Conservation (phyloP, 2,113 vertebrate genomes). For the Dasyurus viverrinus region DNA sequence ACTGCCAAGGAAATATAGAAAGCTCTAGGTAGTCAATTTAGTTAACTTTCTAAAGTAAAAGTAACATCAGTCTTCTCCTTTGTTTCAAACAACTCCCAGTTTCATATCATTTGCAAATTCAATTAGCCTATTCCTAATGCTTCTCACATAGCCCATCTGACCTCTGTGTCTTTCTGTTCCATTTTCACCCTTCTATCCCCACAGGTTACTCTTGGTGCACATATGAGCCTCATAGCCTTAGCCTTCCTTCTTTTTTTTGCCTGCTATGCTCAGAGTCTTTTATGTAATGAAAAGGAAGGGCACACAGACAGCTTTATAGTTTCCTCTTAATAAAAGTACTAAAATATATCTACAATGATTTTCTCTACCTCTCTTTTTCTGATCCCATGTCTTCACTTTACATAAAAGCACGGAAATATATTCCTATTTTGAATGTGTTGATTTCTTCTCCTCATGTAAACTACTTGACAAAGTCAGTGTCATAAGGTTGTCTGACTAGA, state of each 20-base stretch:
- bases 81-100: conserved; percentile 60
- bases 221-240: neutral
- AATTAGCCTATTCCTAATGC: conserved; percentile 62
- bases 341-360: conserved; percentile 29
- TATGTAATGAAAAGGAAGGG: neutral
- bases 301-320: neutral
- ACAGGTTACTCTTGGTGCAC: neutral
- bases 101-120: conserved; percentile 68
- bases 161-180: conserved; percentile 58
- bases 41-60: conserved; percentile 45
- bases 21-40: conserved; percentile 44
- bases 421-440: conserved; percentile 27
- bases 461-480: neutral
- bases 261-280: neutral
- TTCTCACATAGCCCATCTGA: conserved; percentile 53
- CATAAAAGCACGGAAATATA: conserved; percentile 1
- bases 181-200: conserved; percentile 41
- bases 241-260: conserved; percentile 1
- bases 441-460: neutral
- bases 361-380: conserved; percentile 1
- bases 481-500: conserved; percentile 15
- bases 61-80: conserved; percentile 26
- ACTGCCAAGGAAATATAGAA: conserved; percentile 44
- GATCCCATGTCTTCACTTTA: conserved; percentile 9
- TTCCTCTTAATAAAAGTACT: conserved; percentile 13